Base-by-base conservation (phyloP, 2,113 vertebrate species). In the Lophochroa leadbeateri region DNA sequence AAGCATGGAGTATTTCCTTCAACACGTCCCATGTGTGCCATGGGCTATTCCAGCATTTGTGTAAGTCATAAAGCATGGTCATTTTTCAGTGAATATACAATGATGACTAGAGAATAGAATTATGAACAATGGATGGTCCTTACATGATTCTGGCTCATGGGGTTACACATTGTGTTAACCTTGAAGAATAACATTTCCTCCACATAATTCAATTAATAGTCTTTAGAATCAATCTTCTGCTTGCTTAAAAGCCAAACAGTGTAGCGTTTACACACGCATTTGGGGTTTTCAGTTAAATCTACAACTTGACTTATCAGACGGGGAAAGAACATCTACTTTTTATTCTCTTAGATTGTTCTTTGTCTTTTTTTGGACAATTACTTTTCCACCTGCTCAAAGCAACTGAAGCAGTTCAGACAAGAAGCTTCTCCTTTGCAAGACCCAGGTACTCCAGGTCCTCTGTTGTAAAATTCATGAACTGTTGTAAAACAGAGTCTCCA, bases 171-270 rank as follows among this genome's bases (percentile, higher is more conserved):
- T 53, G 18, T 1, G 2, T 77, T 93, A 88, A 92, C 61, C 72
- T 24, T 39, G 6, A 96, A 82, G 70, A 93, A 94, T 74, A 49
- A 95, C 57, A 91, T 76, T 83, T 88, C 61, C 58, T 57, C 23
- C 43, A 58, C 1, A 1, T 85, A 94, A 96, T 83, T 63, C 70
- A 58, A 93, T 77, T 82, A 53, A 17, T 82, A 43, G 47, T 60
- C 53, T 94, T 91, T 33, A 92, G 25, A 91, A 88, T 79, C 65
- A 55, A 79, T 80, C 79, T 94, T 86, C 69, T 91, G 61, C 64
- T 52, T n/a, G 76, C 75, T 81, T 74, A 76, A 85, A 90, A 94
- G 81, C n/a, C 70, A 93, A 93, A 79, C 1, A 14, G 29, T 29
- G n/a, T 43, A 78, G 68, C 57, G 67, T 89, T 91, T 81, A 84